Base-by-base conservation (phyloP, 2,888 invertebrate genomes). In the Leptothorax acervorum region DNA sequence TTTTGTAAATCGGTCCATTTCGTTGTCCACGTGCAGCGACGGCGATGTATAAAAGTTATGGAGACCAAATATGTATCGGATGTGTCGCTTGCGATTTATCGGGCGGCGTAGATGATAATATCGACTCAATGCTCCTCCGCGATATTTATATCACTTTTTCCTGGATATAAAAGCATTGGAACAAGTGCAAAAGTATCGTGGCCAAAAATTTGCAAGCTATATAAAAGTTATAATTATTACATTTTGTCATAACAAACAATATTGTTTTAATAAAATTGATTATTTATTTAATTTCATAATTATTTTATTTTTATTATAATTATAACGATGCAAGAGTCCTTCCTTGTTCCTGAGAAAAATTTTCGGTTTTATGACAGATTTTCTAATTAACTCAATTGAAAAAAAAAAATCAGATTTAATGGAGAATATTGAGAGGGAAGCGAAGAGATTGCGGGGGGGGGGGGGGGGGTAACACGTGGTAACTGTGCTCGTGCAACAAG, bases 1-100 rank as follows among this genome's bases (percentile, higher is more conserved):
- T 76, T 76, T 76, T 83, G 76, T 81, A 83, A 87, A 85, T 82
- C 81, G 71, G 42, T n/a, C 31, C 51, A 42, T 31, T 73, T 76
- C 51, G 28, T 12, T 55, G 42, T 15, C 18, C 66, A n/a, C 11
- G 4, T 3, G n/a, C 57, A 9, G 35, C n/a, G n/a, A 18, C 31
- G 23, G 23, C 35, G 73, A 68, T 78, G 53, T 62, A 70, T 62
- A 76, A 75, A 65, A 82, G n/a, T 82, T 74, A 75, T 28, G 28
- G 28, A 53, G 51, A 55, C 28, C 39, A n/a, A 15, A 51, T 68
- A 45, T 28, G 28, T 71, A 62, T 42, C 5, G 45, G 28, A 68
- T 42, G 1, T 70, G n/a, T 11, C 3, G 5, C 2, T n/a, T 9
- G 45, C 8, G 15, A 39, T 55, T 71, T 9, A 35, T 51, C 18